Base-by-base conservation (phyloP, 1,140 invertebrate species). In the Lordiphosa collinella region DNA sequence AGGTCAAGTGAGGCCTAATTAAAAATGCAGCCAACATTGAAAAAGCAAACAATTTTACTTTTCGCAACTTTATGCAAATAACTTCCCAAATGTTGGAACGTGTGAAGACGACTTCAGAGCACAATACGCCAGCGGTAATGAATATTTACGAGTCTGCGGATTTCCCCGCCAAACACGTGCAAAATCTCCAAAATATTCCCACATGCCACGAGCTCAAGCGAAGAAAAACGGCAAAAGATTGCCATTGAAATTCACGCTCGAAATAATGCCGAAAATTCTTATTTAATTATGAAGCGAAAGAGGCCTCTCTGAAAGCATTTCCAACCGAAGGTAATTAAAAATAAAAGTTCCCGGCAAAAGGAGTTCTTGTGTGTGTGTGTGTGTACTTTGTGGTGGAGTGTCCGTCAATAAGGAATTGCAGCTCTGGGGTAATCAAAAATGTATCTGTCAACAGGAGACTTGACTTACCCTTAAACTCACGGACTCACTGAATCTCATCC, bases 31-130 rank as follows among this genome's bases (percentile, higher is more conserved):
- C 34, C 29, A 32, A 43, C 44, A 49, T 38, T 22, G 44, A 52
- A 54, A 41, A 70, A 58, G 50, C 38, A 65, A 61, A 69, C 40
- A 64, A 59, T 59, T 75, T 41, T 31, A 66, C 61, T 60, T 68
- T 75, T 37, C 37, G 37, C 49, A 84, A 78, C 68, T 76, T 84
- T 84, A 84, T 84, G 78, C 78, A 84, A 84, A 84, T 84, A 70
- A 13, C 32, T 56, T 55, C 6, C 22, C 6, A 25, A 25, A 25
- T 7, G 22, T 6, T 7, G 22, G 22, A 3, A 25, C 22, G 22
- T 25, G 22, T 25, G 22, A 25, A 25, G 22, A 47, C 56, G 53
- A 59, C 35, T 40, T 7, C 49, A 29, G 47, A 48, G 22, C 57
- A 60, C 73, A 65, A 84, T 78, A 72, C 59, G 58, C 60, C 73